Conservation (phyloP, 2,113 vertebrate genomes). For the Varanus salvator region DNA sequence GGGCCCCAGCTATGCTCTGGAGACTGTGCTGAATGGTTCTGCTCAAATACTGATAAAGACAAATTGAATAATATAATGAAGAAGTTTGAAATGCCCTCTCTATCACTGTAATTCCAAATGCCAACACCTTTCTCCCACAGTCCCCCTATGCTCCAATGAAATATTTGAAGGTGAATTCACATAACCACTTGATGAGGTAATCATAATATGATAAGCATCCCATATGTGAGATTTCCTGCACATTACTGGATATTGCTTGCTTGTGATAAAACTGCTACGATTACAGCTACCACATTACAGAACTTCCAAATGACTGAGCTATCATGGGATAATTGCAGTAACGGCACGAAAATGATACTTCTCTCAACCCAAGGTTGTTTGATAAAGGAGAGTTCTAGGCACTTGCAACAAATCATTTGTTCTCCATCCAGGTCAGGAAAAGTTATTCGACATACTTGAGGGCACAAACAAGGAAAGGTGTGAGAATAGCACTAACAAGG, state of each 20-base stretch:
- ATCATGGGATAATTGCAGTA: background rate
- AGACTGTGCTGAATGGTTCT: constrained; percentile 12
- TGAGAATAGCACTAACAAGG: background rate
- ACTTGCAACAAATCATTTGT: background rate
- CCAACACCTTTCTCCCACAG: background rate
- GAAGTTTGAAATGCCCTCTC: background rate
- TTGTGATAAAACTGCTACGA: background rate
- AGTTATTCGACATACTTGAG: background rate
- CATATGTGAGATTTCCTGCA: background rate
- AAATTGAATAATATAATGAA: background rate
- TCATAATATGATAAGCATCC: background rate
- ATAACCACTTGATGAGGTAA: background rate
- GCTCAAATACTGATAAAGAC: background rate
- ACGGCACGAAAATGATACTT: too few species aligned
- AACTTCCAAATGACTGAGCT: background rate
- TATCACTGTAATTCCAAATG: background rate
- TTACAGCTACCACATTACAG: background rate
- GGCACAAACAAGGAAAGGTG: background rate
- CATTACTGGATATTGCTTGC: background rate
- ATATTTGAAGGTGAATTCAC: background rate
- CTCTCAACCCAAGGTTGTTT: background rate
- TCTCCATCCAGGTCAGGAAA: background rate
- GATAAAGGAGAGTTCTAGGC: background rate
- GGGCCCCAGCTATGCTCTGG: background rate
- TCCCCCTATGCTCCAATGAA: background rate